Percentiles rank a stretch among this genome's conserved stretches.
phyloP scores from a whole-genome alignment of 1,140 invertebrate species.

The Tetramorium parvispinum region DNA sequence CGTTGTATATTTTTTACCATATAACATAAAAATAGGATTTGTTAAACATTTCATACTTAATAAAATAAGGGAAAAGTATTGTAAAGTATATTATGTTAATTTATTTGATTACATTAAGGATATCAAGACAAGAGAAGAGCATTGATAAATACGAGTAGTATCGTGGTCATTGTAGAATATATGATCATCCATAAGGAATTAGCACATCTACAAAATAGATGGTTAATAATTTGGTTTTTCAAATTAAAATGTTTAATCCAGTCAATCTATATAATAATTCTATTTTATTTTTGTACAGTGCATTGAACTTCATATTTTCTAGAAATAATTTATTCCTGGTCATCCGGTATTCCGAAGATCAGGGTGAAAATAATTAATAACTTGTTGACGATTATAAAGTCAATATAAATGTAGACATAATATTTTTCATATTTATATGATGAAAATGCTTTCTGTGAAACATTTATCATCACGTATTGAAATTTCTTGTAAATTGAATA shows the following conservation, averaged over 20 bases:
- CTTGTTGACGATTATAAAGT: not conserved
- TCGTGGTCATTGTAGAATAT: conserved; percentile 46
- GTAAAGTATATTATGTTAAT: conserved; percentile 50
- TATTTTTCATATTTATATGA: conserved; percentile 12
- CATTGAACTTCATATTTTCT: conserved; percentile 19
- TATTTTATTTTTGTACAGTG: conserved; percentile 35
- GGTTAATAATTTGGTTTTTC: conserved; percentile 15
- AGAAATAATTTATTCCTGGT: conserved; percentile 3
- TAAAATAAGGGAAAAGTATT: conserved; percentile 51
- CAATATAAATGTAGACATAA: conserved; percentile 8
- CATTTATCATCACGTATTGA: not conserved
- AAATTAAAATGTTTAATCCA: conserved; percentile 16
- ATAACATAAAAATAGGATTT: conserved; percentile 43
- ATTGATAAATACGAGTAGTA: conserved; percentile 31
- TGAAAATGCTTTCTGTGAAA: conserved; percentile 33
- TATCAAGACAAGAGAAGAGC: conserved; percentile 25
- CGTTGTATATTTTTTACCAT: conserved; percentile 55
- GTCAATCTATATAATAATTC: conserved; percentile 2
- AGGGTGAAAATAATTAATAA: conserved; percentile 15
- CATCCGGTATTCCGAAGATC: not conserved
- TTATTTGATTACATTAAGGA: conserved; percentile 52
- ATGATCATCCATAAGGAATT: conserved; percentile 28
- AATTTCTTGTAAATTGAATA: conserved; percentile 7
- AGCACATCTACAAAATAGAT: conserved; percentile 16
- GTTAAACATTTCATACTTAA: conserved; percentile 65